Conservation (phyloP, 2,888 invertebrate species). For the Diadromus collaris region DNA sequence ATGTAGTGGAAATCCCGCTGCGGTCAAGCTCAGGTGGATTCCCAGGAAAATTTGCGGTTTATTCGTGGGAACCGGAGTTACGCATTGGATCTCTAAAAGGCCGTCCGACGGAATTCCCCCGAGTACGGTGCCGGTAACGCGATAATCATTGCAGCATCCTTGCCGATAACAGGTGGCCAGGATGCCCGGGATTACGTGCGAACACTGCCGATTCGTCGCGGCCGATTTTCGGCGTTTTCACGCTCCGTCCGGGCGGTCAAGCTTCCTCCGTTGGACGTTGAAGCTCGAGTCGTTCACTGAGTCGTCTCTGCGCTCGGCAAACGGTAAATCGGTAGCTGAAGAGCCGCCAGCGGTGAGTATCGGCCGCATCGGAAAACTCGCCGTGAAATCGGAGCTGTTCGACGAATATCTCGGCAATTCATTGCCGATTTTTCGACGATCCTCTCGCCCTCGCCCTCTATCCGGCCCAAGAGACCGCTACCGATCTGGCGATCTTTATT, state of each 20-base stretch:
- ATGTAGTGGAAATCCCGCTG: not conserved
- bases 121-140: slow-evolving; percentile 1
- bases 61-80: slow-evolving; percentile 51
- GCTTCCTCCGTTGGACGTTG: slow-evolving; percentile 28
- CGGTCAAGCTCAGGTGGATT: slow-evolving; percentile 21
- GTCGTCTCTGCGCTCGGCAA: slow-evolving; percentile 46
- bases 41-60: slow-evolving; percentile 24
- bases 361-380: slow-evolving; percentile 39
- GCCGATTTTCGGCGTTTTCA: slow-evolving; percentile 70
- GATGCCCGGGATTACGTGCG: slow-evolving; percentile 72
- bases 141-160: slow-evolving; percentile 42
- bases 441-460: slow-evolving; percentile 37
- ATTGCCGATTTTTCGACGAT: slow-evolving; percentile 13
- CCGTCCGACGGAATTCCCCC: not conserved
- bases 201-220: slow-evolving; percentile 67
- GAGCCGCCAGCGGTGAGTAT: slow-evolving; percentile 10
- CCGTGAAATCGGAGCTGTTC: slow-evolving; percentile 60
- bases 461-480: slow-evolving; percentile 42
- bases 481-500: slow-evolving; percentile 41
- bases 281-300: slow-evolving; percentile 46
- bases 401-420: slow-evolving; percentile 44
- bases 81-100: not conserved
- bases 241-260: slow-evolving; percentile 61
- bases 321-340: slow-evolving; percentile 8
- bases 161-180: slow-evolving; percentile 73